Evolutionary conservation across 2,113 vertebrate genomes (phyloP).

Genomic region (Diphyllodes magnificus): DNA sequence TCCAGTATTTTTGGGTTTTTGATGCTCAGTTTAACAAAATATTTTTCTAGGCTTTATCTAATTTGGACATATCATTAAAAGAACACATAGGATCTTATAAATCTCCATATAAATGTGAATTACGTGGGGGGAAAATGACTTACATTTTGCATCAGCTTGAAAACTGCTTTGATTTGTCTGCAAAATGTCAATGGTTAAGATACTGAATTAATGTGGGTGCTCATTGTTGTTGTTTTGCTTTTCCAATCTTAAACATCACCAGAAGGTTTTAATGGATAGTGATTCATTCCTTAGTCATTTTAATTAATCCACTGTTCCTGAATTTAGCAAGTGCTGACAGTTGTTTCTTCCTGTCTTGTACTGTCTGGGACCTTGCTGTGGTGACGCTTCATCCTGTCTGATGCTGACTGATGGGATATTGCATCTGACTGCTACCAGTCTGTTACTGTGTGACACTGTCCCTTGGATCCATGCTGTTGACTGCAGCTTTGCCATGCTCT

Average conservation of each 20-base stretch:
- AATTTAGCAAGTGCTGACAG: not conserved
- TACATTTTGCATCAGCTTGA: not conserved
- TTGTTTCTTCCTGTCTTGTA: not conserved
- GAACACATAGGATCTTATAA: not conserved
- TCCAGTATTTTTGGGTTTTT: not conserved
- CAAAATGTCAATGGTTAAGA: not conserved
- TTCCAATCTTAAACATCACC: not conserved
- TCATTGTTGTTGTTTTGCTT: not conserved
- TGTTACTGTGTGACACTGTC: not conserved
- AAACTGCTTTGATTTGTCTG: not conserved
- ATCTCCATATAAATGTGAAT: not conserved
- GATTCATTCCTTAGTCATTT: not conserved
- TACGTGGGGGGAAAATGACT: fast-evolving
- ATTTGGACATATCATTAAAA: not conserved
- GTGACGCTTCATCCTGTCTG: not conserved
- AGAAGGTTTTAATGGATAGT: not conserved
- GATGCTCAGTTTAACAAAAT: not conserved
- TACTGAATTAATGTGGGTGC: not conserved
- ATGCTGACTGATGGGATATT: not conserved
- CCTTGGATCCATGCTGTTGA: not conserved
- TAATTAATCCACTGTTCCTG: not conserved
- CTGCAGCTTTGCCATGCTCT: not conserved
- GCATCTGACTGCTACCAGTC: not conserved
- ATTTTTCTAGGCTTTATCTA: not conserved
- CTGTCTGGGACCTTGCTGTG: not conserved